These are phyloP conservation scores for Balaenoptera acutorostrata DNA, from an alignment of 2,113 vertebrate genomes.

Conservation along the genomic window DNA sequence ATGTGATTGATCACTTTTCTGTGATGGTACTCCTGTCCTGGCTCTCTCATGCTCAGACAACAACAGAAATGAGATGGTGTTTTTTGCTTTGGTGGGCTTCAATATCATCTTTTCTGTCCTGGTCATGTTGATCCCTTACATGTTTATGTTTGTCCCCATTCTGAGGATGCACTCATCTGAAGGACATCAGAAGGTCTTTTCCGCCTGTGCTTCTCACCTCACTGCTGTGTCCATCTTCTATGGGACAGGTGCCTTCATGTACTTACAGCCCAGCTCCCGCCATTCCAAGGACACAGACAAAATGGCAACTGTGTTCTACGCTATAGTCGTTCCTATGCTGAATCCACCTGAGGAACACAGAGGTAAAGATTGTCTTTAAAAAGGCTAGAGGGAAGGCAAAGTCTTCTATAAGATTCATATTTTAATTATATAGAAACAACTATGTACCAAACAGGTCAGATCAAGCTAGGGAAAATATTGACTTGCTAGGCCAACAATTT, in stretches of 20 bases:
- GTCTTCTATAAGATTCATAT: neutral
- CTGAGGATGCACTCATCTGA: neutral
- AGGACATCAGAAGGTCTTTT: slow-evolving; percentile 48
- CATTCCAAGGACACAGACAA: slow-evolving; percentile 49
- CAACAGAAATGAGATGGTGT: neutral
- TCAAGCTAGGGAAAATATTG: neutral
- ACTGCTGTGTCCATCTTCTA: slow-evolving; percentile 31
- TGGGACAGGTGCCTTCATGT: slow-evolving; percentile 25
- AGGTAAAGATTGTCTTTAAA: neutral
- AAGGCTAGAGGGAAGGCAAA: neutral
- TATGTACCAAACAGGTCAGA: neutral
- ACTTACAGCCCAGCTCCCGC: slow-evolving; percentile 40
- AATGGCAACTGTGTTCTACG: slow-evolving; percentile 9
- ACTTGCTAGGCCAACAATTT: neutral
- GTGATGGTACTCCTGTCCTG: slow-evolving; percentile 35
- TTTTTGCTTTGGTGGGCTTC: slow-evolving; percentile 1
- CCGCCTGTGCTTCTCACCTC: slow-evolving; percentile 50
- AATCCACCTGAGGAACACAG: slow-evolving; percentile 48
- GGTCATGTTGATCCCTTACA: slow-evolving; percentile 20
- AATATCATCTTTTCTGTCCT: neutral
- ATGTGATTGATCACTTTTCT: slow-evolving; percentile 48
- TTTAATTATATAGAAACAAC: neutral
- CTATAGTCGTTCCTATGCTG: slow-evolving; percentile 35
- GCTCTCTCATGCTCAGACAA: slow-evolving; percentile 30
- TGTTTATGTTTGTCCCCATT: slow-evolving; percentile 37